Evolutionary conservation across 2,113 vertebrate genomes (phyloP).

Genomic region (Glaucomys volans): DNA sequence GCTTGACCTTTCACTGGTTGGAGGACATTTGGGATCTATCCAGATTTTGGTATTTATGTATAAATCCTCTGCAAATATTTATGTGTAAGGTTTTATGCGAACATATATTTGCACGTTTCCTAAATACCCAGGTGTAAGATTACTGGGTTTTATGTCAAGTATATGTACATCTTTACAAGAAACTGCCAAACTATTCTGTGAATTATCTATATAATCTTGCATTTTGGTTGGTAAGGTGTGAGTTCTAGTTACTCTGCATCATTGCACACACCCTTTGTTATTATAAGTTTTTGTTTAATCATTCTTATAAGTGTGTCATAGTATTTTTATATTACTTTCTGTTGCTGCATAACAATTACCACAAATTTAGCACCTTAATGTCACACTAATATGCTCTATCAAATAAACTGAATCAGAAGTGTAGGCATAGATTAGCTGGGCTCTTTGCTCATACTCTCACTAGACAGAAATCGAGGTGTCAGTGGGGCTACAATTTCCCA

Average conservation of each 20-base stretch:
- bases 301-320: not conserved
- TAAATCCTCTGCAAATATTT: not conserved
- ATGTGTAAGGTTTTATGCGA: not conserved
- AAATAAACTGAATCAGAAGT: not conserved
- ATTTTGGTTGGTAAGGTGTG: not conserved
- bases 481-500: not conserved
- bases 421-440: not conserved
- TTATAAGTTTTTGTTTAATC: not conserved
- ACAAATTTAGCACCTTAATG: not conserved
- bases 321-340: not conserved
- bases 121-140: not conserved
- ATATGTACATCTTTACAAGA: slow-evolving; percentile 2
- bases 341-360: not conserved
- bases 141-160: not conserved
- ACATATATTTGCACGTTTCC: not conserved
- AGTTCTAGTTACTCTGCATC: not conserved
- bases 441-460: not conserved
- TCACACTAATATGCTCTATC: not conserved
- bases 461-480: not conserved
- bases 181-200: not conserved
- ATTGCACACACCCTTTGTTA: not conserved
- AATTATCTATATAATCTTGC: slow-evolving; percentile 8
- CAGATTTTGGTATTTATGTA: not conserved
- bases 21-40: not conserved
- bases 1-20: not conserved